These are phyloP conservation scores for Ptychochromis oligacanthus DNA, from an alignment of 2,113 vertebrate species.

Conservation along the genomic window DNA sequence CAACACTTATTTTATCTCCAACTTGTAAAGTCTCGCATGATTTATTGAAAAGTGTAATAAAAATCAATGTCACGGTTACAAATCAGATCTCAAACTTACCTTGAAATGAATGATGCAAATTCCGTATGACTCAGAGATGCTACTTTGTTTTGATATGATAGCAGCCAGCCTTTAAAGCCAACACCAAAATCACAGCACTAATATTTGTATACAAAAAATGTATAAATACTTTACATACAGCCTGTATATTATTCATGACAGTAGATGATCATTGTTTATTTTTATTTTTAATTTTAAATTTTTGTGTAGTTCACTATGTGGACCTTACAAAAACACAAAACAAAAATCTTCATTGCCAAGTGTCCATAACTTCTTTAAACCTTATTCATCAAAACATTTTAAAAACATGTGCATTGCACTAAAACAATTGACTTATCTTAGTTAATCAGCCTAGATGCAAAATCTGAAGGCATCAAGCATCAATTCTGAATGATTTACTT, in stretches of 20 bases:
- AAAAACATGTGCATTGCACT: too few relatives aligned
- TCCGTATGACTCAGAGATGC: background rate
- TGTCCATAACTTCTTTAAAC: background rate
- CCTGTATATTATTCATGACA: background rate
- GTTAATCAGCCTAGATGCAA: background rate
- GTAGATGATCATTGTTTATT: background rate
- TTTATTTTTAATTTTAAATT: background rate
- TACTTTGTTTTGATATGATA: background rate
- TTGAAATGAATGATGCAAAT: background rate
- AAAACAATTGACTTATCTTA: background rate
- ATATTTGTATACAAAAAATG: background rate
- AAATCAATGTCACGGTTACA: background rate
- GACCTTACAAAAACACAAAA: background rate
- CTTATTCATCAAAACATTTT: background rate
- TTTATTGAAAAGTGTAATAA: constrained; percentile 16
- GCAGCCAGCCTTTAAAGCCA: background rate
- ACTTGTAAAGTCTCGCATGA: background rate
- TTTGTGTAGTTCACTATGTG: background rate
- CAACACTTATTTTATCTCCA: constrained; percentile 4
- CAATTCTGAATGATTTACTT: background rate
- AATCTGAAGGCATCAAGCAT: background rate
- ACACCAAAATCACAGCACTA: background rate
- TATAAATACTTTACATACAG: background rate
- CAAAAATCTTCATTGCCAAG: background rate
- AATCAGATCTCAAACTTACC: background rate